Conservation (phyloP, 1,140 invertebrate genomes). For the Drosophila biarmipes region DNA sequence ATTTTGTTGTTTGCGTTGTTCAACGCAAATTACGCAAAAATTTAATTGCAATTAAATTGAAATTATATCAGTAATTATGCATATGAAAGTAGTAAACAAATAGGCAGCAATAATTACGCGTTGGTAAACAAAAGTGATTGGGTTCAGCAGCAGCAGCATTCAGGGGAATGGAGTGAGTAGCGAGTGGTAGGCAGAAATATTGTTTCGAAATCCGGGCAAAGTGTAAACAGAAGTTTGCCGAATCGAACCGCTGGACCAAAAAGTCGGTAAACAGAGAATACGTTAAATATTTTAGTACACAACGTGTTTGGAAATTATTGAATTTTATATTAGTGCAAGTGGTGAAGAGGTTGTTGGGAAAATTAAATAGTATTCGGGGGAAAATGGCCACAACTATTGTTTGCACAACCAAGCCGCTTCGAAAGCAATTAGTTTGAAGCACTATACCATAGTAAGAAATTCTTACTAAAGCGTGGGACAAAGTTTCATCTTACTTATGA, state of each 20-base stretch:
- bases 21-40: slow-evolving; percentile 63
- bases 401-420: not conserved
- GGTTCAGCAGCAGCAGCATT: not conserved
- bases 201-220: slow-evolving; percentile 28
- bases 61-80: slow-evolving; percentile 78
- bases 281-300: slow-evolving; percentile 16
- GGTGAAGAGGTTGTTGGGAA: not conserved
- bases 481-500: not conserved
- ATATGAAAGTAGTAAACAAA: slow-evolving; percentile 75
- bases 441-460: too few species aligned
- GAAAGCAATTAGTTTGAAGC: not conserved
- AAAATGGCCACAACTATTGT: not conserved
- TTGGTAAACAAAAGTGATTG: slow-evolving; percentile 61
- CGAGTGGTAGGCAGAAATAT: slow-evolving; percentile 21
- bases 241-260: slow-evolving; percentile 21
- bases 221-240: slow-evolving; percentile 32
- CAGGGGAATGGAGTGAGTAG: not conserved
- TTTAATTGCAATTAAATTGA: slow-evolving; percentile 78
- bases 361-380: not conserved
- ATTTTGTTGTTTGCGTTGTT: slow-evolving; percentile 32
- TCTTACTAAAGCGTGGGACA: too few species aligned
- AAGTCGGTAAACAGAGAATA: slow-evolving; percentile 14
- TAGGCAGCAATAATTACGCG: slow-evolving; percentile 59
- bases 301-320: slow-evolving; percentile 13
- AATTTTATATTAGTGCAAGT: slow-evolving; percentile 11